Conservation (phyloP, 2,888 invertebrate genomes). For the Rhyacophila evoluta region DNA sequence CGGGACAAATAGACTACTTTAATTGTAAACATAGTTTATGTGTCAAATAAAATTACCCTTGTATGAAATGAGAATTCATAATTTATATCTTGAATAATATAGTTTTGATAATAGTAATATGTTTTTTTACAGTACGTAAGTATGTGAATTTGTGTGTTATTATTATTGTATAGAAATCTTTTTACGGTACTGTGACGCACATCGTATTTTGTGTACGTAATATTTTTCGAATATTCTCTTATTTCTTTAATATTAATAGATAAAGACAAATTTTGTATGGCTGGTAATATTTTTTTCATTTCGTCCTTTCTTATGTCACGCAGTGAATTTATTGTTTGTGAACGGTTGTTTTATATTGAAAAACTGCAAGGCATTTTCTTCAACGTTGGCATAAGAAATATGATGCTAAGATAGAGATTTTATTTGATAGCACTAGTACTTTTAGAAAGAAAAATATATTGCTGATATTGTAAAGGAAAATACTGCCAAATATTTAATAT, state of each 20-base stretch:
- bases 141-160: too few species aligned
- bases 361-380: constrained; percentile 10
- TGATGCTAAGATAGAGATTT: neutral
- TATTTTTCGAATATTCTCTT: neutral
- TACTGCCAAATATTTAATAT: too few species aligned
- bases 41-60: too few species aligned
- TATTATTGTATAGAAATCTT: too few species aligned
- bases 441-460: neutral
- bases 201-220: neutral
- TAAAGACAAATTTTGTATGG: neutral
- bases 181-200: too few species aligned
- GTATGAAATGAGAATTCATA: too few species aligned
- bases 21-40: too few species aligned
- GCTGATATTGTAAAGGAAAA: too few species aligned
- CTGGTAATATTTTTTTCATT: neutral
- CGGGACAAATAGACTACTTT: too few species aligned
- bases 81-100: too few species aligned
- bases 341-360: constrained; percentile 10
- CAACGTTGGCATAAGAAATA: neutral
- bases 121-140: too few species aligned
- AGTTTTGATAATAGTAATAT: too few species aligned
- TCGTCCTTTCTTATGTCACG: neutral
- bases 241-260: neutral
- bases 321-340: neutral
- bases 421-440: neutral